Evolutionary conservation across 2,113 vertebrate species (phyloP).

Genomic region (Mesocricetus auratus): DNA sequence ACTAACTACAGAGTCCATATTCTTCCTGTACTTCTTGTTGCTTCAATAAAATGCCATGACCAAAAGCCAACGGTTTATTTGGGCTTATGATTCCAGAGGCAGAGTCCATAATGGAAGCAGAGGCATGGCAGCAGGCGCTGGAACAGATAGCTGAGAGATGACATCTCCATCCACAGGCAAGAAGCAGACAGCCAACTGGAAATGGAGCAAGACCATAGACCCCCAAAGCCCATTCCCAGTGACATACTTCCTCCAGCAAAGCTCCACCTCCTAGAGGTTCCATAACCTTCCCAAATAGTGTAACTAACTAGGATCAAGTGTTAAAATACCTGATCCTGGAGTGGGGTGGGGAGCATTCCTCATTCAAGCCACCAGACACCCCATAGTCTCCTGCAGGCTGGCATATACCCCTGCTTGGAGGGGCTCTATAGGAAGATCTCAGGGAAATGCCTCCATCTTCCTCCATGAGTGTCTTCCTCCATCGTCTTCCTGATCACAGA

Average conservation of each 20-base stretch:
- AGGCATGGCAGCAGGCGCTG: background rate
- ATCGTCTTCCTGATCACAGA: background rate
- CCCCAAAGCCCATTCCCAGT: background rate
- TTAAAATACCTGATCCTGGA: background rate
- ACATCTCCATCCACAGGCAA: background rate
- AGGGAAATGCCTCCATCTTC: background rate
- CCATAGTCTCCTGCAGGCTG: background rate
- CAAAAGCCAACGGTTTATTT: background rate
- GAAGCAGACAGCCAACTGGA: background rate
- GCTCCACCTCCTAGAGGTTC: background rate
- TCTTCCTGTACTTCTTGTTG: background rate
- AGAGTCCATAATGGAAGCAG: background rate
- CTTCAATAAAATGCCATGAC: background rate
- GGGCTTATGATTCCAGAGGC: background rate
- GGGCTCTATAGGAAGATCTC: background rate
- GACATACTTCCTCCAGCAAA: background rate
- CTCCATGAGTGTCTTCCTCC: background rate
- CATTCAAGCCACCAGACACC: background rate
- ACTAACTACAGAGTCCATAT: background rate
- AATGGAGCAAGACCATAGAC: background rate
- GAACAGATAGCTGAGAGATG: background rate
- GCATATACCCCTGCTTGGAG: background rate
- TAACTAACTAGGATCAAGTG: background rate
- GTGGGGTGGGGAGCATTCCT: background rate
- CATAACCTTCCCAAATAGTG: background rate